A percentile compares a stretch with the other conserved stretches of the same genome.
Conservation (phyloP, 2,888 invertebrate species). For the Asteroscopus sphinx region DNA sequence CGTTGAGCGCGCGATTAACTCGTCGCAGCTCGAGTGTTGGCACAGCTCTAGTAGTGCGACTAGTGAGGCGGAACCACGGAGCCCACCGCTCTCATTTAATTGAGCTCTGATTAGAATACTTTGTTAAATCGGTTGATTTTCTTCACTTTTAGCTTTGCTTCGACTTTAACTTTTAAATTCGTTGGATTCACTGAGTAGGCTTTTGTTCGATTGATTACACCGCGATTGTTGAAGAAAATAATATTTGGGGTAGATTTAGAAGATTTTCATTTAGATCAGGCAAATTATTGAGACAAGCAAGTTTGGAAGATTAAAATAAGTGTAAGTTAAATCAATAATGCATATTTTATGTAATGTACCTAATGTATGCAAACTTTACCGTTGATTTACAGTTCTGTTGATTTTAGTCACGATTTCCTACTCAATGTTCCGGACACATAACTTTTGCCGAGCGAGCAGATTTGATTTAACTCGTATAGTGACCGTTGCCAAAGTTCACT, state of each 20-base stretch:
- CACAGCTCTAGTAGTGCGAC: conserved; percentile 2
- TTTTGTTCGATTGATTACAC: conserved; percentile 27
- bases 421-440: conserved; percentile 18
- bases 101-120: conserved; percentile 44
- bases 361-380: too few species aligned
- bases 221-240: conserved; percentile 12
- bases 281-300: too few species aligned
- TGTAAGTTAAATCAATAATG: too few species aligned
- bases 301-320: too few species aligned
- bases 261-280: too few species aligned
- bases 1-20: conserved; percentile 12
- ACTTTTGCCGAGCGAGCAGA: conserved; percentile 14
- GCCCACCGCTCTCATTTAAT: conserved; percentile 44
- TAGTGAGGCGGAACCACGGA: conserved; percentile 41
- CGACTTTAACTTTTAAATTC: conserved; percentile 39
- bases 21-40: conserved; percentile 14
- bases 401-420: neutral
- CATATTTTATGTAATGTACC: too few species aligned
- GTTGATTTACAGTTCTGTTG: neutral
- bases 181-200: conserved; percentile 22
- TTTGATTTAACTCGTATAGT: neutral
- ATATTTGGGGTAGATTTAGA: conserved; percentile 7
- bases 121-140: conserved; percentile 41
- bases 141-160: conserved; percentile 18
- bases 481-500: neutral